Percentiles rank a stretch among this genome's conserved stretches.
Evolutionary conservation across 2,888 invertebrate genomes (phyloP).

Genomic region (Nemurella pictetii): DNA sequence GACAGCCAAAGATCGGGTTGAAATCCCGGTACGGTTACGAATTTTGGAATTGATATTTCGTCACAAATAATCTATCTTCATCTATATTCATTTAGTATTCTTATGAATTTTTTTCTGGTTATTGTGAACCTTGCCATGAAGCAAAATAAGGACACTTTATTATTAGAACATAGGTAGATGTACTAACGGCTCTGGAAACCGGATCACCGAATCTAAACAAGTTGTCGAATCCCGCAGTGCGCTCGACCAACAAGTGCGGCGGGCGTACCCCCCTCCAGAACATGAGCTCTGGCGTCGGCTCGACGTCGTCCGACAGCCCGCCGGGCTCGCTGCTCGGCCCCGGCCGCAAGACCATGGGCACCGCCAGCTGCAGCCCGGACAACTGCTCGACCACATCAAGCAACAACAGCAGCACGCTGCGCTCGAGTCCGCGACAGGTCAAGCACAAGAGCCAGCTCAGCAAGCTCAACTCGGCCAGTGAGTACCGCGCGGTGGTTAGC

Average conservation of each 20-base stretch:
- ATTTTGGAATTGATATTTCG: too few species aligned
- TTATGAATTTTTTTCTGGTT: too few species aligned
- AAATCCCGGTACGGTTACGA: too few species aligned
- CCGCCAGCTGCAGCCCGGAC: constrained; percentile 33
- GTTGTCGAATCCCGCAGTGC: constrained; percentile 45
- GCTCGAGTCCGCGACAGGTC: constrained; percentile 44
- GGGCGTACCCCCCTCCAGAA: constrained; percentile 44
- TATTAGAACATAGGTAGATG: too few species aligned
- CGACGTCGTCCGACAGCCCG: constrained; percentile 47
- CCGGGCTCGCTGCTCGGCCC: constrained; percentile 45
- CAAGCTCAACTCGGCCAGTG: constrained; percentile 47
- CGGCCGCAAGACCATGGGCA: constrained; percentile 26
- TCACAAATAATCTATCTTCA: too few species aligned
- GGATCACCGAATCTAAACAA: neutral
- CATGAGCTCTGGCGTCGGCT: constrained; percentile 40
- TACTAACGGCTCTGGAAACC: neutral
- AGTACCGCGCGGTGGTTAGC: too few species aligned
- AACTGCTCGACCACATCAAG: constrained; percentile 37
- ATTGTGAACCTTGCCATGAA: too few species aligned
- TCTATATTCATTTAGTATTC: too few species aligned
- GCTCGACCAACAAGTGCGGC: constrained; percentile 49
- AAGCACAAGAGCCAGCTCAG: constrained; percentile 47
- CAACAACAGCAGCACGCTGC: constrained; percentile 33
- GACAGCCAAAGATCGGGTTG: too few species aligned
- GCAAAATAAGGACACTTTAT: too few species aligned